These are phyloP conservation scores for Stomatorhinus ivindoensis DNA, from an alignment of 2,113 vertebrate species.

Conservation along the genomic window DNA sequence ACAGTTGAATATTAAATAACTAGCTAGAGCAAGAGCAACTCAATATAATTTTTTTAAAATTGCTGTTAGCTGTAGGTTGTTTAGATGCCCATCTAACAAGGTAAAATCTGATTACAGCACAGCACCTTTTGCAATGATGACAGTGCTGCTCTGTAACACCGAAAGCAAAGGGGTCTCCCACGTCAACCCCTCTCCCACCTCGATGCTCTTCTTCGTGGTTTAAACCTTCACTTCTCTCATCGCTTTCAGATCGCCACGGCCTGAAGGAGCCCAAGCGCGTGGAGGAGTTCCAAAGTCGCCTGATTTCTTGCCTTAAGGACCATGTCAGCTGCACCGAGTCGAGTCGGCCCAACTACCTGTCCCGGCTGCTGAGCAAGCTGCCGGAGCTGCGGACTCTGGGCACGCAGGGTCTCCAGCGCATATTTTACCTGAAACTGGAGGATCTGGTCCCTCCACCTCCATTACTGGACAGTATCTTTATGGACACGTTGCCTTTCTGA, in stretches of 20 bases:
- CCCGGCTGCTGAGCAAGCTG: constrained; percentile 80
- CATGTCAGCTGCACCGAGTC: constrained; percentile 61
- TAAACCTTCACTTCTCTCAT: background rate
- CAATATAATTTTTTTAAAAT: background rate
- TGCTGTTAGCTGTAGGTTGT: background rate
- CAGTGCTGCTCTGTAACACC: background rate
- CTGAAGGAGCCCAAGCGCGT: constrained; percentile 79
- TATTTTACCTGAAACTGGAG: constrained; percentile 91
- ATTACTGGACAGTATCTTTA: constrained; percentile 87
- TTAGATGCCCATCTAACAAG: background rate
- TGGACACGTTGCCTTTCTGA: constrained; percentile 89
- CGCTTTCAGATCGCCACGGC: constrained; percentile 74
- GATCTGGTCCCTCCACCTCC: constrained; percentile 83
- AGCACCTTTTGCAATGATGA: background rate
- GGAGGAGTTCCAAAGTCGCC: constrained; percentile 84
- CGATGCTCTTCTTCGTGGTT: background rate
- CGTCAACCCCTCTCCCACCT: background rate
- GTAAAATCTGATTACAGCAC: background rate
- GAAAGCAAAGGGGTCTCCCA: background rate
- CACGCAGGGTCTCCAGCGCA: constrained; percentile 88
- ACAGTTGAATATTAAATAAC: background rate
- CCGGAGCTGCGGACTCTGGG: constrained; percentile 84
- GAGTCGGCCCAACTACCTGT: constrained; percentile 70
- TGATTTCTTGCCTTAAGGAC: constrained; percentile 80
- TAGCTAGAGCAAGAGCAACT: background rate